These are phyloP conservation scores for Drosophila lacteicornis DNA, from an alignment of 1,140 invertebrate genomes.

Conservation along the genomic window DNA sequence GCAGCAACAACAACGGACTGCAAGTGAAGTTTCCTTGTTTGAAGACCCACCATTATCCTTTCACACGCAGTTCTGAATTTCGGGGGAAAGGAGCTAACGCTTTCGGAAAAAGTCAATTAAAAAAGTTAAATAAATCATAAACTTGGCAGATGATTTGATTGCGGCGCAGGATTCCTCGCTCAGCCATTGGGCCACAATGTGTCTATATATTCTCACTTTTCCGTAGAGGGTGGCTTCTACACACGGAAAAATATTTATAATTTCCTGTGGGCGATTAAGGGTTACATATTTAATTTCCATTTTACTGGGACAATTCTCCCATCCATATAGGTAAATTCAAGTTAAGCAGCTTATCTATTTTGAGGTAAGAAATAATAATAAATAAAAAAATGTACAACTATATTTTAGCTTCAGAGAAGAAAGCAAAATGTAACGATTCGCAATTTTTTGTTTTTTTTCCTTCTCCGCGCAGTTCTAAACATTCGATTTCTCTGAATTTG, in stretches of 20 bases:
- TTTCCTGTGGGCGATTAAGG: neutral
- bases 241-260: conserved; percentile 1
- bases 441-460: neutral
- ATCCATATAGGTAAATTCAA: no score
- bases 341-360: no score
- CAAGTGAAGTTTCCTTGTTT: conserved; percentile 71
- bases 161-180: conserved; percentile 71
- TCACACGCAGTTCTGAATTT: conserved; percentile 71
- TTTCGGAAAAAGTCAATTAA: conserved; percentile 84
- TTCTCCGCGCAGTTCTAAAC: neutral
- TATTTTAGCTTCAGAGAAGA: neutral
- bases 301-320: neutral
- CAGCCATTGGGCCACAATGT: conserved; percentile 57
- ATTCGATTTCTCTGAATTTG: conserved; percentile 1
- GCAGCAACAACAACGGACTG: conserved; percentile 38
- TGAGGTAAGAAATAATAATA: neutral
- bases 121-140: conserved; percentile 85
- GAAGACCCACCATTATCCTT: conserved; percentile 81
- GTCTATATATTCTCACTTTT: conserved; percentile 33
- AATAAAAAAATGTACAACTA: neutral
- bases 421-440: no score
- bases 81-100: conserved; percentile 30
- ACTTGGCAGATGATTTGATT: conserved; percentile 84
- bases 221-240: conserved; percentile 10
- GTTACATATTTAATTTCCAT: neutral